Percentiles rank a stretch among this genome's conserved stretches.
Evolutionary conservation across 2,797 vertebrate species (phyloP).

Genomic region (Picus viridis): DNA sequence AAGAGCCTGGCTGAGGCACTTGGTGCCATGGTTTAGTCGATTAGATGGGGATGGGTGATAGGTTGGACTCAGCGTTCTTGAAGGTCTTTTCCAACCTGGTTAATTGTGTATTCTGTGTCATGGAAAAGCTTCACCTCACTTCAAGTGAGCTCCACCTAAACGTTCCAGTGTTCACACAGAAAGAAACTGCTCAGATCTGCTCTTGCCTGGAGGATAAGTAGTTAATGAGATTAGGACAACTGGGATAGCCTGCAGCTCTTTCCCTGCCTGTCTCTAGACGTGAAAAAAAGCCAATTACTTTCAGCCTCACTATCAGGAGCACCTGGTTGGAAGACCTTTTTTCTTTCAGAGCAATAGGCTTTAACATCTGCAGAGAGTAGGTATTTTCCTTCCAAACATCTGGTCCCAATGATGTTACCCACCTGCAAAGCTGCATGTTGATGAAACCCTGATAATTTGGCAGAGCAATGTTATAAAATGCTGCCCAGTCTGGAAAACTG

Average conservation of each 20-base stretch:
- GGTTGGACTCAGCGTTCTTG: no score
- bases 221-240: neutral
- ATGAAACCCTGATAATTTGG: neutral
- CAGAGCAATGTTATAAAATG: neutral
- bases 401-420: neutral
- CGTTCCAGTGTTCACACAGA: neutral
- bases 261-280: neutral
- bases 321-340: neutral
- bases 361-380: neutral
- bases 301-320: neutral
- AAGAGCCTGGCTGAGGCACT: no score
- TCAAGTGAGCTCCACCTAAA: neutral
- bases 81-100: no score
- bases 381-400: neutral
- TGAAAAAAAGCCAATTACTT: neutral
- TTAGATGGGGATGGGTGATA: no score
- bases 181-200: neutral
- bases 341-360: neutral
- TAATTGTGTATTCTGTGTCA: no score
- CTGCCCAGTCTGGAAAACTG: neutral
- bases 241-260: neutral
- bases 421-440: neutral
- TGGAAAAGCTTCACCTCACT: neutral
- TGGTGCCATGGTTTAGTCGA: no score
- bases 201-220: neutral